Conservation (phyloP, 2,113 vertebrate genomes). For the Taxidea taxus region DNA sequence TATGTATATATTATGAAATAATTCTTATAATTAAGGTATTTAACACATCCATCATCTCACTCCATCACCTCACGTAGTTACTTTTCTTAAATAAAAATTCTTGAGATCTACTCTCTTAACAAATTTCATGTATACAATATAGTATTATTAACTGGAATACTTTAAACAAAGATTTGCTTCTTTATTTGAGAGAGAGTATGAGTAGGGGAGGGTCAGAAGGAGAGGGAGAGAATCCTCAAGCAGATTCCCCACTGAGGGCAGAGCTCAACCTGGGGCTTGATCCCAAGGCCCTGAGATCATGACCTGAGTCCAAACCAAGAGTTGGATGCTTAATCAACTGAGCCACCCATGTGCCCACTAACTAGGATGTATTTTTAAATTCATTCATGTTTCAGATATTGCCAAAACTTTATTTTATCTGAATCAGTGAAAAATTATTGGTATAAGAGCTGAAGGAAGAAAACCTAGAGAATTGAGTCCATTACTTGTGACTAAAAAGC, state of each 20-base stretch:
- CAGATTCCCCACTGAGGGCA: too few species aligned
- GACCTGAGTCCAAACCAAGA: too few species aligned
- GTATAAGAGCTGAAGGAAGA: neutral
- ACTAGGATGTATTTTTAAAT: too few species aligned
- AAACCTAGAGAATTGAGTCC: neutral
- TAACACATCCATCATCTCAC: neutral
- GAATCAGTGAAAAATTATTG: neutral
- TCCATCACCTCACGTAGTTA: neutral
- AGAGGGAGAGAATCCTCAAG: too few species aligned
- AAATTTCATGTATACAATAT: neutral
- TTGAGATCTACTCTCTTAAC: neutral
- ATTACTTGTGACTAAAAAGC: neutral
- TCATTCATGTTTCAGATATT: neutral
- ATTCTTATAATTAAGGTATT: neutral
- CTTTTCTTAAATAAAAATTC: neutral
- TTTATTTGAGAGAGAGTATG: too few species aligned
- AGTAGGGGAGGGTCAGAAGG: too few species aligned
- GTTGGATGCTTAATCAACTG: too few species aligned
- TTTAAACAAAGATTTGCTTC: too few species aligned
- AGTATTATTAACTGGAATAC: neutral
- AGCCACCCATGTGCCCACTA: too few species aligned
- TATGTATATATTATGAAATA: neutral
- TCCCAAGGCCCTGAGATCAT: too few species aligned
- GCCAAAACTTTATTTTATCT: neutral
- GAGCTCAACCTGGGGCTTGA: too few species aligned